Conservation (phyloP, 2,797 vertebrate genomes). For the Podarcis siculus region DNA sequence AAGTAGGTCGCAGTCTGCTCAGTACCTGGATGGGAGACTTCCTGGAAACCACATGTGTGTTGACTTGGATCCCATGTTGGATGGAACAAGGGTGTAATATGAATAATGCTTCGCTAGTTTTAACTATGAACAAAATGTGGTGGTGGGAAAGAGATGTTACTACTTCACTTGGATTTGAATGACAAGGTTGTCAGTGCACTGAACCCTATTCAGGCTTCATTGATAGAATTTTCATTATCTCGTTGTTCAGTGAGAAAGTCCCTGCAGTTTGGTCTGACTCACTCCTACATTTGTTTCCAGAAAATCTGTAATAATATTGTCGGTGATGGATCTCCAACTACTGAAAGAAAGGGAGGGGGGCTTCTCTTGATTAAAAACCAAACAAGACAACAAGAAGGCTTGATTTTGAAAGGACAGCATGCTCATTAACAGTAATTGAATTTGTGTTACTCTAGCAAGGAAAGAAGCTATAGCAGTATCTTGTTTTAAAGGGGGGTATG, state of each 20-base stretch:
- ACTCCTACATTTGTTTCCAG: conserved; percentile 17
- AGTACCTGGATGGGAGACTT: too few species aligned
- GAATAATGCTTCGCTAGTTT: fast-evolving
- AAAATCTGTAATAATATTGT: background rate
- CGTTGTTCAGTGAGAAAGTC: conserved; percentile 43
- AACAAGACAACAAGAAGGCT: conserved; percentile 10
- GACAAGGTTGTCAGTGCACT: conserved; percentile 33
- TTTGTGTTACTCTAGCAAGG: background rate
- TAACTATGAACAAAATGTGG: background rate
- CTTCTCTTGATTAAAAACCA: conserved; percentile 7
- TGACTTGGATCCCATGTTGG: too few species aligned
- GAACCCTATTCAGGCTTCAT: conserved; percentile 46
- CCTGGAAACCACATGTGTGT: too few species aligned
- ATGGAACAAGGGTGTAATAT: too few species aligned
- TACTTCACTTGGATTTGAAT: background rate
- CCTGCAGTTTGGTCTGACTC: fast-evolving
- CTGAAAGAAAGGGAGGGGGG: background rate
- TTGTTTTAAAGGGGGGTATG: conserved; percentile 32
- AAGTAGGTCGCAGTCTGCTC: too few species aligned
- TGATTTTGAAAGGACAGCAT: conserved; percentile 26
- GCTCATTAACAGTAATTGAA: background rate
- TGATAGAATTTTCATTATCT: conserved; percentile 51
- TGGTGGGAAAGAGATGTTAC: background rate
- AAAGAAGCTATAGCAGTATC: conserved; percentile 27
- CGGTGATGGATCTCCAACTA: background rate